Evolutionary conservation across 2,888 invertebrate species (phyloP), one percentile per base, ranked within the genome.

Genomic region (Lapara coniferarum): DNA sequence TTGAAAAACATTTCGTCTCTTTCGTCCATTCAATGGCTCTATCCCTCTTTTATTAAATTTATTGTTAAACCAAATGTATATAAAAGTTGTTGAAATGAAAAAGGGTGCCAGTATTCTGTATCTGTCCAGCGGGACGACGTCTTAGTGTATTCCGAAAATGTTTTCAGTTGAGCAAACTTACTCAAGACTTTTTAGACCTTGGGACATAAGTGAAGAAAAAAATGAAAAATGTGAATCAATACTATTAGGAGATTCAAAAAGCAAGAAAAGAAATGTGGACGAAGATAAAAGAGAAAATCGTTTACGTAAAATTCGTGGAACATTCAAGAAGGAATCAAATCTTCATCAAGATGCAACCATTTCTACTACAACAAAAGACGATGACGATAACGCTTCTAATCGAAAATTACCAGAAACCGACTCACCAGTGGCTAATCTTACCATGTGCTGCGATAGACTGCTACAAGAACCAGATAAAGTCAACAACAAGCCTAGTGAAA

Each of bases 171-270:
- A 88, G 70, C 88, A 87, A 78, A 91, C 81, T 80, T 92, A 89
- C 73, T 94, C 95, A 58, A 92, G 95, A 78, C 88, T 95, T 25
- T 95, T 95, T 79, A 93, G 95, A 77, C 95, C 95, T 70, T 95
- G 95, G 95, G 95, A 95, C 84, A 89, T 89, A 73, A 92, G 90
- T 89, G 91, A 88, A 66, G 84, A 76, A 70, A 84, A 87, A 73
- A 77, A 78, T 25, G 72, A 77, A 74, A 77, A 71, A 58, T 72
- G 81, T 81, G 81, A 80, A 72, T 77, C 76, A 66, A 78, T 69
- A 19, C 77, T 75, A 56, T 70, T 80, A 72, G 78, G 81, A 53
- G 82, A 85, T 37, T 71, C 73, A 0, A 84, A 81, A 71, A 70
- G 69, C 0, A 89, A 85, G 72, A 89, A 89, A 72, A 85, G 81